These are phyloP conservation scores for Chiloscyllium plagiosum DNA, from an alignment of 2,113 vertebrate species.

Conservation along the genomic window DNA sequence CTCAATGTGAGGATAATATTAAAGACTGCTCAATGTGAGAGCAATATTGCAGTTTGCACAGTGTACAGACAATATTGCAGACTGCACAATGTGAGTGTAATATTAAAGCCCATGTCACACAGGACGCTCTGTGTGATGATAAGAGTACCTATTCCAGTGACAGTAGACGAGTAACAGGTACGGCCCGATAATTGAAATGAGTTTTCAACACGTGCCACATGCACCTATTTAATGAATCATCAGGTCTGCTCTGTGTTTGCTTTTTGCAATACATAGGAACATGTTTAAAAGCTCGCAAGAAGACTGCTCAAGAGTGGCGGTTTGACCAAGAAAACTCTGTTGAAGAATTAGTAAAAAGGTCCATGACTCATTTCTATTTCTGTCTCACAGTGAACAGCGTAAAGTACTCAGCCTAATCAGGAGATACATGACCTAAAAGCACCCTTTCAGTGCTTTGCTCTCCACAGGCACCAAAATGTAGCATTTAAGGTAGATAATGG, in stretches of 20 bases:
- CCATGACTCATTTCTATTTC: conserved; percentile 2
- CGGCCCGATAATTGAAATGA: neutral
- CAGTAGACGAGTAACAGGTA: neutral
- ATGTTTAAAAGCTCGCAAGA: neutral
- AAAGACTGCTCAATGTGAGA: no score
- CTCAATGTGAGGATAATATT: no score
- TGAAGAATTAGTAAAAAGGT: neutral
- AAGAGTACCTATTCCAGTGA: neutral
- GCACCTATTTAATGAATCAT: neutral
- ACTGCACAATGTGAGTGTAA: neutral
- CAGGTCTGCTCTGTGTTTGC: neutral
- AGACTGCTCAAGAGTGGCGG: neutral
- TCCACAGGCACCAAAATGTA: neutral
- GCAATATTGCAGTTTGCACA: no score
- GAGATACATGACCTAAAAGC: neutral
- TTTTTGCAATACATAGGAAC: neutral
- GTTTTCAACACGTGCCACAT: neutral
- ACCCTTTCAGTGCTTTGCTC: neutral
- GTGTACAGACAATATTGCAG: neutral
- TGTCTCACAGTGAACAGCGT: neutral
- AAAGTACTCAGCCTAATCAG: neutral
- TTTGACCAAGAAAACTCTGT: neutral
- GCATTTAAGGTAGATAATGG: neutral
- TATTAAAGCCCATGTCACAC: neutral
- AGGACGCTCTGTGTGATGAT: neutral